Base-by-base conservation (phyloP, 2,797 vertebrate genomes). In the Parauchenoglanis ngamensis region DNA sequence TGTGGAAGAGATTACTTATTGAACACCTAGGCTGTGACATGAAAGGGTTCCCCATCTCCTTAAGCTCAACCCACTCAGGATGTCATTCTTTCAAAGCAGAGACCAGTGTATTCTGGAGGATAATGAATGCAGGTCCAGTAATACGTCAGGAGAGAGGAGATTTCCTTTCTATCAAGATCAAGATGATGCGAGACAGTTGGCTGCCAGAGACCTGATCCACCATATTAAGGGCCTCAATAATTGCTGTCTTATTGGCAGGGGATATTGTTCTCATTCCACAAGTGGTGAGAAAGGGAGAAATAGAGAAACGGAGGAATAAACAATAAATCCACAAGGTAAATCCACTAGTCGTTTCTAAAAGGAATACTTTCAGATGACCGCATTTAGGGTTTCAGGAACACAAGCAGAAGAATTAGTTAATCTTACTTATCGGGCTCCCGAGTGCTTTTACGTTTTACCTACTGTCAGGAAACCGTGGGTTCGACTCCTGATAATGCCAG, bases 241-340 rank as follows among this genome's bases (percentile, higher is more conserved):
- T 87, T 88, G 87, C 68, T 21, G 79, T 88, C 81, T 88, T 44
- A 52, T 11, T 73, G 80, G 75, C 81, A 78, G 21, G n/a, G 57
- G 80, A 75, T 28, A 86, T 67, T 46, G 87, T 46, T 86, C 87
- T 46, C 86, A 87, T 88, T 90, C 87, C 87, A 49, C 59, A 25
- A 61, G 79, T 72, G 40, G 12, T 52, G 8, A 11, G 15, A 67
- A 28, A 63, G 23, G 13, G 25, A 59, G 12, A 54, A 56, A 83
- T n/a, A 84, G 40, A 49, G 40, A 80, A 52, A 85, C 5, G 11
- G 28, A 70, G 28, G 35, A 35, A 78, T 28, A 82, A 13, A 77
- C 10, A 72, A 7, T 25, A 84, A 8, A 75, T 3, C 31, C 31
- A 31, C 31, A 31, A 70, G 35, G 11, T 35, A n/a, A 63, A 81